A percentile compares a stretch with the other conserved stretches of the same genome.
phyloP scores from a whole-genome alignment of 1,140 invertebrate genomes.

The Tetramorium alpestre region DNA sequence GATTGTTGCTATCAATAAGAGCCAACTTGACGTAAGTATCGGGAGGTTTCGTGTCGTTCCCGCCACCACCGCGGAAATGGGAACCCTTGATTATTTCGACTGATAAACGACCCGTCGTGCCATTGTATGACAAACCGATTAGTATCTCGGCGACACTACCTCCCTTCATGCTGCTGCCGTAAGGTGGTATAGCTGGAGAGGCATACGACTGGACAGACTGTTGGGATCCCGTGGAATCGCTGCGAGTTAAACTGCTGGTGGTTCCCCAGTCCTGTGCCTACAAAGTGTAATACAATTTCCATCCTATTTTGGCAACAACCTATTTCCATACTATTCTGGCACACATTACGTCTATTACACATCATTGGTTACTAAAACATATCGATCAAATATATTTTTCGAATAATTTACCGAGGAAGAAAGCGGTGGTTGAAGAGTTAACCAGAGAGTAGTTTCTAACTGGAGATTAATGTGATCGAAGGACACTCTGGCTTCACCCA shows the following conservation, averaged over 20 bases:
- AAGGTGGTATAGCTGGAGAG: conserved; percentile 81
- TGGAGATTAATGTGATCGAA: conserved; percentile 96
- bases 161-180: conserved; percentile 92
- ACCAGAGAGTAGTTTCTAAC: conserved; percentile 95
- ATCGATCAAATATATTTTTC: conserved; percentile 43
- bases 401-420: conserved; percentile 90
- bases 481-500: conserved; percentile 95
- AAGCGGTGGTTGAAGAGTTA: conserved; percentile 93
- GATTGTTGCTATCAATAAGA: conserved; percentile 95
- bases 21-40: conserved; percentile 97
- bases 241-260: conserved; percentile 91
- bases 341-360: not conserved
- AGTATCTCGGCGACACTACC: conserved; percentile 93
- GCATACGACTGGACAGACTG: conserved; percentile 91
- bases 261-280: conserved; percentile 83
- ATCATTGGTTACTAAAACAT: not conserved
- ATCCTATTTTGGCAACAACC: not conserved
- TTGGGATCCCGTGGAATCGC: conserved; percentile 96
- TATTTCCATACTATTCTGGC: not conserved
- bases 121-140: conserved; percentile 95
- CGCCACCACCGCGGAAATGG: conserved; percentile 91
- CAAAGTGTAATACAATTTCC: not conserved
- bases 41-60: conserved; percentile 89
- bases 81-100: conserved; percentile 98
- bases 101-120: conserved; percentile 95